Base-by-base conservation (phyloP, 2,797 vertebrate genomes). In the Leptatherina wallacei region DNA sequence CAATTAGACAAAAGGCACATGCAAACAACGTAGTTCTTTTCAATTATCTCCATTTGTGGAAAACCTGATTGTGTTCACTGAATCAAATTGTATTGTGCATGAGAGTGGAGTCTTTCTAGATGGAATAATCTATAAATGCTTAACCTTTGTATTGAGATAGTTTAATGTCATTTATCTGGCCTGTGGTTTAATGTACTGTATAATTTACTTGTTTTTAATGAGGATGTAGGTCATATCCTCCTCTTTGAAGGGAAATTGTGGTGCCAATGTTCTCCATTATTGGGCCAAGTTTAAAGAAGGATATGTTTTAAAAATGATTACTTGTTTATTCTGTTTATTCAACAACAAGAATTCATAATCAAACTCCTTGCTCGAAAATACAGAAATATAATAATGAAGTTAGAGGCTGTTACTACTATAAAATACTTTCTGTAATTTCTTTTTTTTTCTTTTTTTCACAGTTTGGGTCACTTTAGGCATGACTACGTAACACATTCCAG, bases 71-170 rank as follows among this genome's bases (percentile, higher is more conserved):
- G 33, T 71, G 30, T 65, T 44, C 36, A 69, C 38, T 73, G 59
- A 84, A 64, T 65, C 64, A 71, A 24, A 29, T 32, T 58, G 59
- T 61, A 42, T 12, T 52, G 38, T 64, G 60, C 33, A 59, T n/a
- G 36, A 18, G 29, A 40, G 49, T 33, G 20, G 22, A 40, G 5
- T 22, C 8, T 16, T 51, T 18, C 13, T 6, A 20, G 11, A 10
- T 38, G 20, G 2, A 29, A 36, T 33, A 38, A 16, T 22, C 24
- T 40, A 55, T 20, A 29, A 20, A 54, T 20, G 1, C 3, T 65
- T 20, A 29, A 40, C 3, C 51, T 40, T 54, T 29, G 10, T 38
- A 32, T 54, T 20, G 9, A 9, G 27, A 51, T 9, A n/a, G 2
- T 55, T 55, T 29, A 8, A 30, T 55, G 12, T 55, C 1, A 54